Conservation (phyloP, 2,797 vertebrate species). For the Falco biarmicus region DNA sequence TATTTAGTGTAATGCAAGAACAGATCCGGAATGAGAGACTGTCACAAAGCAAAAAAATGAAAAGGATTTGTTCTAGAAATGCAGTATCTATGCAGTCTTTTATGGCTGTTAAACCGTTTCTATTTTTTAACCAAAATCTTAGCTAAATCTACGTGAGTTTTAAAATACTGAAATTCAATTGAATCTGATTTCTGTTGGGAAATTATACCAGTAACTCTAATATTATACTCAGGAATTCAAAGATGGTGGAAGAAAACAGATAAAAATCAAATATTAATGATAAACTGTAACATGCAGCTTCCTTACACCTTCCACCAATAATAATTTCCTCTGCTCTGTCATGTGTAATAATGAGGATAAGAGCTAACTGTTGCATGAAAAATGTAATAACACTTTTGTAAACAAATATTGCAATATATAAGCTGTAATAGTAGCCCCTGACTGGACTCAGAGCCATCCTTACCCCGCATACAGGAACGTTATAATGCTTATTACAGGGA, state of each 20-base stretch:
- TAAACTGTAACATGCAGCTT: slow-evolving; percentile 43
- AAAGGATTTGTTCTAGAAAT: neutral
- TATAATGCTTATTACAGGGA: neutral
- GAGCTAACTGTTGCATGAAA: slow-evolving; percentile 60
- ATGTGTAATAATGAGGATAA: neutral
- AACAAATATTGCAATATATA: neutral
- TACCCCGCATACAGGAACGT: fast-evolving
- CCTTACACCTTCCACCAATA: slow-evolving; percentile 43
- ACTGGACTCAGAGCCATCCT: neutral
- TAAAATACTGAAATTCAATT: neutral
- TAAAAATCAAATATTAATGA: slow-evolving; percentile 25
- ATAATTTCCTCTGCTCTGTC: slow-evolving; percentile 5
- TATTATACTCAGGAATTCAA: slow-evolving; percentile 72
- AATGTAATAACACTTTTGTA: neutral
- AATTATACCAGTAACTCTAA: slow-evolving; percentile 45
- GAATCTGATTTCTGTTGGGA: neutral
- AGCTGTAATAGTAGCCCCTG: neutral
- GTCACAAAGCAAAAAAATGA: neutral
- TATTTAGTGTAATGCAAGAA: neutral
- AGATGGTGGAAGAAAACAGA: slow-evolving; percentile 34
- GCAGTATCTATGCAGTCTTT: neutral
- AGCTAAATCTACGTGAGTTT: neutral
- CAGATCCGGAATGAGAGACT: neutral
- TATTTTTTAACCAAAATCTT: neutral
- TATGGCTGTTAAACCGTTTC: neutral